Conservation (phyloP, 2,113 vertebrate species). For the Rhagologus leucostigma region DNA sequence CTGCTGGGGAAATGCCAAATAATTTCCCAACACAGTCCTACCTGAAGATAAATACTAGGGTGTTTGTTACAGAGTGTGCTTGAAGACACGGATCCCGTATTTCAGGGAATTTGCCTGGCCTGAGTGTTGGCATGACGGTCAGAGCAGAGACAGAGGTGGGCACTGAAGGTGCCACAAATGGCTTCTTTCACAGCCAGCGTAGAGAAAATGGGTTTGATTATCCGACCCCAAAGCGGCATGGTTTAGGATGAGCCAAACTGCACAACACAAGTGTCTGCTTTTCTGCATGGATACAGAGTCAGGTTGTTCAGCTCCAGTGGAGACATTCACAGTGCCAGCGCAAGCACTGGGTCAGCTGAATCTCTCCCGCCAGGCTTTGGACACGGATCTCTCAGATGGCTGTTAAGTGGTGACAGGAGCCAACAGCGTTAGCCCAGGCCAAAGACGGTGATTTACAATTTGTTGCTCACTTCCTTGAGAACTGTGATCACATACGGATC, state of each 20-base stretch:
- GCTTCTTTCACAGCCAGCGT: fast-evolving
- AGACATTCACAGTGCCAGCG: not conserved
- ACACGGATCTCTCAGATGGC: not conserved
- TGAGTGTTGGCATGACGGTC: not conserved
- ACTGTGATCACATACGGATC: not conserved
- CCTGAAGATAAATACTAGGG: not conserved
- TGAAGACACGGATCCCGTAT: not conserved
- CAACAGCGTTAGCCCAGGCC: not conserved
- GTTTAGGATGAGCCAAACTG: not conserved
- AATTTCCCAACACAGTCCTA: not conserved
- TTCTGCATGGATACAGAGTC: not conserved
- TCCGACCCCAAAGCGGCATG: not conserved
- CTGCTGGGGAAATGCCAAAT: not conserved
- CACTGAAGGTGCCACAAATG: not conserved
- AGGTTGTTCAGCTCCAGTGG: not conserved
- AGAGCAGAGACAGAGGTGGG: not conserved
- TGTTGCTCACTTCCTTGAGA: not conserved
- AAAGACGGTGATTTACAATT: not conserved
- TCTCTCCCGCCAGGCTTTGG: not conserved
- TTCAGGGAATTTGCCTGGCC: not conserved
- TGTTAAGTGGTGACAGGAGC: not conserved
- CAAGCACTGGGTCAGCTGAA: not conserved
- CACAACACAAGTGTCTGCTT: not conserved
- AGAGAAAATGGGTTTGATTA: not conserved
- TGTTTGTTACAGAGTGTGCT: not conserved